A percentile compares a stretch with the other conserved stretches of the same genome.
Conservation (phyloP, 2,797 vertebrate species). For the Dendrocincla fuliginosa region DNA sequence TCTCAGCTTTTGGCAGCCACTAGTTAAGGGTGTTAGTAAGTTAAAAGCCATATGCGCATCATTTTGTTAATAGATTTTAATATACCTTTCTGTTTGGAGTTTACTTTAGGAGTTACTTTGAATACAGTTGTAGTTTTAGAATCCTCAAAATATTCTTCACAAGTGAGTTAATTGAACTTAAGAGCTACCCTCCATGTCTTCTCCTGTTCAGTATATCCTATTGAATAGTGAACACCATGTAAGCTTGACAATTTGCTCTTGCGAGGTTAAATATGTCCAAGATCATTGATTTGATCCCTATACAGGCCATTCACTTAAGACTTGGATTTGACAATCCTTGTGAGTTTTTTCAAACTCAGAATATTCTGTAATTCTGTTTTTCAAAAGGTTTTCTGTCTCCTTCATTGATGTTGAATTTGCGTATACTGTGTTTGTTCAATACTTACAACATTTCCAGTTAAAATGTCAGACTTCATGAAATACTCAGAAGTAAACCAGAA, state of each 20-base stretch:
- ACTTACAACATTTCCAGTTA: neutral
- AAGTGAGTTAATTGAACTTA: neutral
- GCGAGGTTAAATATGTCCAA: neutral
- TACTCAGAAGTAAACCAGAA: neutral
- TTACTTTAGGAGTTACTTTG: neutral
- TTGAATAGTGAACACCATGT: neutral
- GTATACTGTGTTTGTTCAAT: accelerated
- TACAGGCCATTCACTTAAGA: neutral
- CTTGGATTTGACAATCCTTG: neutral
- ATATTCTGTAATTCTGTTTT: neutral
- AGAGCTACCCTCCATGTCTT: neutral
- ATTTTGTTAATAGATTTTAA: neutral
- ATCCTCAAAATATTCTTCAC: neutral
- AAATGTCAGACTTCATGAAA: neutral
- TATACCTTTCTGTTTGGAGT: neutral
- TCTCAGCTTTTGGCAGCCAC: neutral
- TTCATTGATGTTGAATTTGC: neutral
- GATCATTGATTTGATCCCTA: neutral
- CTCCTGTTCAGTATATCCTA: neutral
- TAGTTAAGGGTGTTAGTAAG: neutral
- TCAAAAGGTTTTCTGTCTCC: neutral
- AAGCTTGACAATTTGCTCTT: neutral
- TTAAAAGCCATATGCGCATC: neutral
- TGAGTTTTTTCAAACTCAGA: neutral
- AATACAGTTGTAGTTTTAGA: neutral